phyloP scores from a whole-genome alignment of 1,140 invertebrate genomes.

The Ooceraea biroi region DNA sequence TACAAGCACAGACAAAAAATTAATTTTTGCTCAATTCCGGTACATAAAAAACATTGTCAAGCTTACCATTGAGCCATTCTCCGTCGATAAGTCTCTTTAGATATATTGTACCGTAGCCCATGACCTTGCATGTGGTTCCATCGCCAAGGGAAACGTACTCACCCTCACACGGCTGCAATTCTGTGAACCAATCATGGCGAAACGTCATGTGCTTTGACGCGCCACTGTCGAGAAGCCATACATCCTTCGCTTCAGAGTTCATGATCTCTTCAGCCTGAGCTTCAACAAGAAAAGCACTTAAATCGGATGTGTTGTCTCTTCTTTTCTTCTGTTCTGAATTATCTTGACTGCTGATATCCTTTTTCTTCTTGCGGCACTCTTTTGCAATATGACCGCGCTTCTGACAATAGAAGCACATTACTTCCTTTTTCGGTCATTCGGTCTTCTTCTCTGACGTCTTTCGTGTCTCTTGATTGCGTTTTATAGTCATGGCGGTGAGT shows the following conservation, averaged over 20 bases:
- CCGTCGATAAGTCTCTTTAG: conserved; percentile 55
- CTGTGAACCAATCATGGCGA: conserved; percentile 46
- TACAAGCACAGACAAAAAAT: conserved; percentile 71
- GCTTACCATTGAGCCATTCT: conserved; percentile 39
- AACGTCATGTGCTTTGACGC: conserved; percentile 63
- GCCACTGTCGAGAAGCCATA: conserved; percentile 58
- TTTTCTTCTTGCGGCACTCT: background rate
- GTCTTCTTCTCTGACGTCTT: background rate
- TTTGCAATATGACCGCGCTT: background rate
- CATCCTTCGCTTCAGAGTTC: conserved; percentile 26
- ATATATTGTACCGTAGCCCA: conserved; percentile 52
- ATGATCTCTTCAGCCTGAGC: too few species aligned
- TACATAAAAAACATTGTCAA: conserved; percentile 71
- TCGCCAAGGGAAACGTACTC: conserved; percentile 60
- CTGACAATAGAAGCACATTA: background rate
- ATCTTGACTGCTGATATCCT: too few species aligned
- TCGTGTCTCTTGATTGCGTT: background rate
- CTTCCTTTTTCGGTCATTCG: background rate
- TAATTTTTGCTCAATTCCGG: conserved; percentile 67
- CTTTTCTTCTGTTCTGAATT: background rate
- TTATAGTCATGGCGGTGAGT: background rate
- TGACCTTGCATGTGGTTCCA: conserved; percentile 48
- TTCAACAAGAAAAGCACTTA: background rate
- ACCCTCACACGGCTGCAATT: background rate
- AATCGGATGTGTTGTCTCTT: background rate